These are phyloP conservation scores for Colletes latitarsis DNA, from an alignment of 1,140 invertebrate genomes.

Conservation along the genomic window DNA sequence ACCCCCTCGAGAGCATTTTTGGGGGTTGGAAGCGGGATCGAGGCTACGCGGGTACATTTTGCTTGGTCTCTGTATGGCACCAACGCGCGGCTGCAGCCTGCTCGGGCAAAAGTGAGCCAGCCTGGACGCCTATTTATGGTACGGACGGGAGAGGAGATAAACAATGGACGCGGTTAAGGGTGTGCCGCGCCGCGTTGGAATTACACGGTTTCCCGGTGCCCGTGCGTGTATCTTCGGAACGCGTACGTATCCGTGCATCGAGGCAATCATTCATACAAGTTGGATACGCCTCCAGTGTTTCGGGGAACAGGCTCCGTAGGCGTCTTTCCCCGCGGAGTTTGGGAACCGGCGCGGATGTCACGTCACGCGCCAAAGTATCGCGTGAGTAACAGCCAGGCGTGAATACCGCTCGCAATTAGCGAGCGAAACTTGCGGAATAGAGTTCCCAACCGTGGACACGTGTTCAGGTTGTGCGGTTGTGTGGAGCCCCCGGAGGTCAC, in stretches of 20 bases:
- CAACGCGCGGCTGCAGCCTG: constrained; percentile 16
- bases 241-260: background rate
- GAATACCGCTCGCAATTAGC: constrained; percentile 20
- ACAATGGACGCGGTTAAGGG: constrained; percentile 59
- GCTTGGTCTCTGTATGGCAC: constrained; percentile 38
- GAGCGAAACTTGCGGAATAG: constrained; percentile 16
- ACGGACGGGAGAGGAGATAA: constrained; percentile 54
- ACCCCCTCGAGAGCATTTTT: constrained; percentile 20
- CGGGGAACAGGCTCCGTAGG: background rate
- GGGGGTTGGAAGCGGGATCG: constrained; percentile 19
- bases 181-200: constrained; percentile 20
- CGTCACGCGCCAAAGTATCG: background rate
- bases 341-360: background rate
- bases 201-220: constrained; percentile 8
- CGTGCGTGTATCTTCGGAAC: constrained; percentile 3
- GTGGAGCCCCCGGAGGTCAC: constrained; percentile 56
- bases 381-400: background rate
- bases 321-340: background rate
- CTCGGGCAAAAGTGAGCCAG: constrained; percentile 32
- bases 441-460: background rate
- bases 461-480: constrained; percentile 17
- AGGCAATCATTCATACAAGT: constrained; percentile 25
- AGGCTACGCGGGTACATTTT: constrained; percentile 22
- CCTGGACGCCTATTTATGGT: constrained; percentile 55
- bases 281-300: background rate